Base-by-base conservation (phyloP, 1,140 invertebrate species). In the Micrasema longulum region DNA sequence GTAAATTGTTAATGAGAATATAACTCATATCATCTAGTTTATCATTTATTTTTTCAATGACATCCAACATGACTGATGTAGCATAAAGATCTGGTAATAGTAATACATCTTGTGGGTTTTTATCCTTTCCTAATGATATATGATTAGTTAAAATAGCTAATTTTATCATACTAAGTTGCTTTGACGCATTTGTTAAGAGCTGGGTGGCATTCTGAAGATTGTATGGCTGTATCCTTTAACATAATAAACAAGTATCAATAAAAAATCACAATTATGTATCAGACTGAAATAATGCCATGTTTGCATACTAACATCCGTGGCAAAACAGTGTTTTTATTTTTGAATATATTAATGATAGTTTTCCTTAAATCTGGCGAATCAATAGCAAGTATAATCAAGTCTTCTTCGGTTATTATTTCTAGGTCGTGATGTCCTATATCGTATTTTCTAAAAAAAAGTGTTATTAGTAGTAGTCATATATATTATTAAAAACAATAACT, bases 351-450 rank as follows among this genome's bases (percentile, higher is more conserved):
- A 1, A 52, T 11, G n/a, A 52, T 52, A 22, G 2, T 52, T 52
- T 52, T 26, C 18, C 50, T 18, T 1, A 52, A 12, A 9, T 4
- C 3, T 52, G 50, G 50, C 74, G 82, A 79, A 75, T 82, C 79
- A 10, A 85, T 76, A 35, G 83, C 84, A 41, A 85, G 69, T 71
- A 81, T 81, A 16, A 78, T 75, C 12, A 85, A 77, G 75, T 85
- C 84, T 76, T 82, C 81, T 68, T 85, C 80, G 36, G 77, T 77
- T 22, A 85, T 73, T 76, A 83, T 81, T 52, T 79, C 77, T 35
- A 85, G 67, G 36, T 81, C 81, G 62, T 76, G 77, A 11, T 43
- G 14, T 26, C 38, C 20, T 2, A 63, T 14, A 18, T 63, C 35
- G 20, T 63, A 63, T 63, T 63, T 63, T 43, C 57, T 63, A 36